Base-by-base conservation (phyloP, 2,888 invertebrate genomes). In the Trachelus stipa region DNA sequence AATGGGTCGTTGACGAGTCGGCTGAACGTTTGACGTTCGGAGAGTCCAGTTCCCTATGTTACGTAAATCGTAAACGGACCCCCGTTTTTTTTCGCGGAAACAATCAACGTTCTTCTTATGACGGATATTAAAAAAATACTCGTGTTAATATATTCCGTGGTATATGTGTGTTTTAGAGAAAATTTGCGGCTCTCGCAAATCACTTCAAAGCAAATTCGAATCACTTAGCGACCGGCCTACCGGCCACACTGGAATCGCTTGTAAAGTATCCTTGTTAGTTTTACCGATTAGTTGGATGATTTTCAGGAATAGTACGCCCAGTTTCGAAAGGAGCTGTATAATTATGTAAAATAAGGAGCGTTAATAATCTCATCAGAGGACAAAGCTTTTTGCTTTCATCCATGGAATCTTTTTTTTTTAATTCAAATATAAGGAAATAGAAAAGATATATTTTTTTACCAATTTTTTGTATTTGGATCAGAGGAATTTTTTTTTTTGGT, bases 121-220 rank as follows among this genome's bases (percentile, higher is more conserved):
- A 56, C 23, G 23, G 23, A 56, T 56, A 23, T 23, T 56, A 56
- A 56, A 56, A 23, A 56, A 56, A 56, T 56, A 56, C 15, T 56
- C 9, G 56, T 40, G 15, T 15, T 15, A 40, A 15, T 40, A 40
- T 15, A 15, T 37, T 37, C 37, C 6, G 4, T 1, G 15, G 40
- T 56, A 23, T 9, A 23, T 56, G 40, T 71, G 33, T 71, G 71
- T 11, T 33, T 31, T 31, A 15, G 30, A 71, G 71, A 71, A 33
- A 33, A 71, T 71, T 34, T 71, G 71, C 71, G 71, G 71, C 23
- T 71, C 34, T 71, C 6, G 71, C 34, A 71, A 71, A 71, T 71
- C 71, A 71, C 71, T 71, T 71, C 71, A 12, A 56, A 71, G 71
- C 71, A 71, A 71, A 71, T 71, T 71, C 71, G 71, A 71, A 71